Conservation (phyloP, 2,797 vertebrate species). For the Orestias chungarensis region DNA sequence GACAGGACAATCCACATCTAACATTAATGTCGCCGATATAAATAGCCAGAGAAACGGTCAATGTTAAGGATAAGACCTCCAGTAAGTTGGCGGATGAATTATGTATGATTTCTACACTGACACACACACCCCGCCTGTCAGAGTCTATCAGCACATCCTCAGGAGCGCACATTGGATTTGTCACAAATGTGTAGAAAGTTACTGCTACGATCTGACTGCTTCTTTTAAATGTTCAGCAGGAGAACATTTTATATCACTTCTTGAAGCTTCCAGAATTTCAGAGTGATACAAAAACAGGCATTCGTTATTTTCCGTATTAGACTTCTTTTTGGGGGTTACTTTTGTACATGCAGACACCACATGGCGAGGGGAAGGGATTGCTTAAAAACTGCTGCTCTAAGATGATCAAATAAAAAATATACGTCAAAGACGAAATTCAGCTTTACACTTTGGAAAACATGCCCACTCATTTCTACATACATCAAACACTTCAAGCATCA, state of each 20-base stretch:
- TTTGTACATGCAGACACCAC: neutral
- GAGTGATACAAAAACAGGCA: neutral
- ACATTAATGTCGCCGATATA: slow-evolving; percentile 37
- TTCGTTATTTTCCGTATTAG: neutral
- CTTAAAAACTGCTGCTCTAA: neutral
- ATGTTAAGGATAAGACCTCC: slow-evolving; percentile 33
- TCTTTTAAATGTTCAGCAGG: slow-evolving; percentile 1
- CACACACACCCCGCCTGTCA: slow-evolving; percentile 34
- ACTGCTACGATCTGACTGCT: neutral
- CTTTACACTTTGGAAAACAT: neutral
- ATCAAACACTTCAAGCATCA: neutral
- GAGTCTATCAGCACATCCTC: slow-evolving; percentile 22
- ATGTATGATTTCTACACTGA: slow-evolving; percentile 44
- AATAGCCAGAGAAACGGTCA: slow-evolving; percentile 21
- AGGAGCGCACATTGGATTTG: slow-evolving; percentile 9
- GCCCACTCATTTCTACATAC: neutral
- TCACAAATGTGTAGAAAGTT: slow-evolving; percentile 14
- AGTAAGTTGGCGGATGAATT: slow-evolving; percentile 48
- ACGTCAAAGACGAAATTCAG: neutral
- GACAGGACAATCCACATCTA: slow-evolving; percentile 27
- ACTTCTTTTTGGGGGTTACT: neutral
- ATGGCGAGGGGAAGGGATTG: neutral
- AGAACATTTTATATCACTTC: slow-evolving; percentile 1
- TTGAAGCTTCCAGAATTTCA: neutral
- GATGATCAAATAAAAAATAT: neutral